A percentile compares a stretch with the other conserved stretches of the same genome.
Evolutionary conservation across 2,113 vertebrate species (phyloP).

Genomic region (Melospiza melodia): DNA sequence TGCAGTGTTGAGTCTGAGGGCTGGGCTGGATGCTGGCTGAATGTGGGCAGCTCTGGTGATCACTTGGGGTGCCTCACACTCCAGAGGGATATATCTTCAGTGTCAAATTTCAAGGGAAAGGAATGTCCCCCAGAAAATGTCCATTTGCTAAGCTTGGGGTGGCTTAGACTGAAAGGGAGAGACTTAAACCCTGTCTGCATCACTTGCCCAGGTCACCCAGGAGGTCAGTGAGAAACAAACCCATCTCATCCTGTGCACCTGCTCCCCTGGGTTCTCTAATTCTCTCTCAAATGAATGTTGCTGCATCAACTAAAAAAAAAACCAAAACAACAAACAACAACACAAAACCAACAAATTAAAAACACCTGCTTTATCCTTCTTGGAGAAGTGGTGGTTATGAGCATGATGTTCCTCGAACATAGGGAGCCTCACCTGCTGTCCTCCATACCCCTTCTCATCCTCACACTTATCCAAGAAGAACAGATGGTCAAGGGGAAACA

Average conservation of each 20-base stretch:
- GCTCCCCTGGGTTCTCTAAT: not conserved
- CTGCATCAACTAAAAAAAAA: not conserved
- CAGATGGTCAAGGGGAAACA: not conserved
- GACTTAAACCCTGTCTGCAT: not conserved
- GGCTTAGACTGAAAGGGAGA: not conserved
- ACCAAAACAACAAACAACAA: too few relatives aligned
- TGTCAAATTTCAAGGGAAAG: not conserved
- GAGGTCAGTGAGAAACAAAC: not conserved
- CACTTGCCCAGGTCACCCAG: not conserved
- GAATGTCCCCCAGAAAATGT: not conserved
- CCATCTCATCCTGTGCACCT: not conserved
- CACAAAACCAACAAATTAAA: not conserved
- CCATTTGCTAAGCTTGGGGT: not conserved
- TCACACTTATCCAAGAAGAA: not conserved
- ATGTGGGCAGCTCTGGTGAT: not conserved
- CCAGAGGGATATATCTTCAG: rapidly evolving
- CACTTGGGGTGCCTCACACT: not conserved
- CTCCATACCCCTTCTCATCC: not conserved
- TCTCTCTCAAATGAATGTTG: not conserved
- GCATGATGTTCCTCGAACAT: rapidly evolving
- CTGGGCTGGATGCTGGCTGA: not conserved
- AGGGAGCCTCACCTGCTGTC: not conserved
- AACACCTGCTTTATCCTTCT: not conserved
- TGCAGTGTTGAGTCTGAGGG: rapidly evolving
- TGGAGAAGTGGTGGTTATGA: not conserved